These are phyloP conservation scores for Anticlea derivata DNA, from an alignment of 2,888 invertebrate species.

Conservation along the genomic window DNA sequence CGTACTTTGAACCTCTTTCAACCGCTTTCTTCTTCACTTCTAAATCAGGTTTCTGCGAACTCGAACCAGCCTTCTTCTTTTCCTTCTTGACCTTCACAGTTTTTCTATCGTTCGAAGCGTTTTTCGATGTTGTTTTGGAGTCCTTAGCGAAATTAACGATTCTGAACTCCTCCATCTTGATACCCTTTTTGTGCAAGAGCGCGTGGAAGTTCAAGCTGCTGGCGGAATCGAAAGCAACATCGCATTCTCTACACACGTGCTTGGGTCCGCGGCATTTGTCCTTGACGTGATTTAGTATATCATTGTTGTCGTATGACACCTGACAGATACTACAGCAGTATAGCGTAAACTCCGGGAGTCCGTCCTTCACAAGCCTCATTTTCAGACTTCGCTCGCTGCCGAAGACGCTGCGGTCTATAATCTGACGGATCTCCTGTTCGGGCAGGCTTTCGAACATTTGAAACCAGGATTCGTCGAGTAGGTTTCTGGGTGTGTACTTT, in stretches of 20 bases:
- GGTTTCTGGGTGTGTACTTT: slow-evolving; percentile 42
- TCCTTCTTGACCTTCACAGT: not conserved
- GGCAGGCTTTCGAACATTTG: slow-evolving; percentile 46
- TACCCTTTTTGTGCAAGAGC: slow-evolving; percentile 21
- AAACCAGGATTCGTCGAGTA: slow-evolving; percentile 52
- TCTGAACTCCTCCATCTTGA: slow-evolving; percentile 29
- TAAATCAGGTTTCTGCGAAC: not conserved
- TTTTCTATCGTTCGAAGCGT: not conserved
- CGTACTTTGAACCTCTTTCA: not conserved
- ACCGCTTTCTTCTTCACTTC: not conserved
- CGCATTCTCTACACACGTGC: slow-evolving; percentile 24
- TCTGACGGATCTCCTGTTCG: slow-evolving; percentile 41
- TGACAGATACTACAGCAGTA: slow-evolving; percentile 50
- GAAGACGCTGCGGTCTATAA: slow-evolving; percentile 50
- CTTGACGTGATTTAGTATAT: slow-evolving; percentile 22
- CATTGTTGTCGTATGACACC: slow-evolving; percentile 25
- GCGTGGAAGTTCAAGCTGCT: slow-evolving; percentile 16
- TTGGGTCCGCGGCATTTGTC: slow-evolving; percentile 3
- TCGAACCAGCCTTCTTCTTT: too few species aligned
- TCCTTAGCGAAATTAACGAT: slow-evolving; percentile 28
- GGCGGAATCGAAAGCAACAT: slow-evolving; percentile 18
- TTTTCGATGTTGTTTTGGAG: not conserved
- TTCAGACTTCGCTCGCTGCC: slow-evolving; percentile 38
- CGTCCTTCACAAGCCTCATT: slow-evolving; percentile 44
- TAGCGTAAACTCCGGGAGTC: slow-evolving; percentile 44